phyloP scores from a whole-genome alignment of 2,113 vertebrate genomes.

The Myotis brandtii region DNA sequence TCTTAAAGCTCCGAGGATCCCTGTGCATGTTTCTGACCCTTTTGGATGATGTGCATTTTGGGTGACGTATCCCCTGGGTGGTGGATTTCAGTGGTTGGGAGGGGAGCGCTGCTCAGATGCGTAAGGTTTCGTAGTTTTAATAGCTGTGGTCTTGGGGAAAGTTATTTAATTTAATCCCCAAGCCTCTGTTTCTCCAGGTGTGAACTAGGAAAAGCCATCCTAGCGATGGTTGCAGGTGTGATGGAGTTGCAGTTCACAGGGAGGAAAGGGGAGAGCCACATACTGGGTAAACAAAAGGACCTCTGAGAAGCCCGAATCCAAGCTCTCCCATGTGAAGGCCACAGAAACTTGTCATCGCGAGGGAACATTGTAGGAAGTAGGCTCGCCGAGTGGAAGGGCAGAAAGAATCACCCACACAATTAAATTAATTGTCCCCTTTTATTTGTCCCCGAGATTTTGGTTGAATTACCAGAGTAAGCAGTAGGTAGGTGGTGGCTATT shows the following conservation, averaged over 20 bases:
- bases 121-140: constrained; percentile 17
- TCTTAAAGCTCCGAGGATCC: neutral
- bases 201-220: neutral
- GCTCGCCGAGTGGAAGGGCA: neutral
- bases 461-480: constrained; percentile 15
- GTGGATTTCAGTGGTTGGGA: neutral
- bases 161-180: neutral
- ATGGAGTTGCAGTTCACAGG: neutral
- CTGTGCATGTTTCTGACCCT: neutral
- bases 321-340: neutral
- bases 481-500: neutral
- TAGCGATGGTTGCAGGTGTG: neutral
- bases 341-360: neutral
- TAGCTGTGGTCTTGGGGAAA: neutral
- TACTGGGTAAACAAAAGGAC: neutral
- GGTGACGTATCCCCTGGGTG: neutral
- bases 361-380: neutral
- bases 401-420: neutral
- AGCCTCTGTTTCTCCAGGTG: neutral
- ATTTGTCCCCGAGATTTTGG: constrained; percentile 6
- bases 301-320: neutral
- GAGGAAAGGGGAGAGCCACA: neutral
- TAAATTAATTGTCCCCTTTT: neutral
- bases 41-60: neutral
- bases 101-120: neutral